Evolutionary conservation across 2,888 invertebrate genomes (phyloP).

Genomic region (Amblyjoppa proteus): DNA sequence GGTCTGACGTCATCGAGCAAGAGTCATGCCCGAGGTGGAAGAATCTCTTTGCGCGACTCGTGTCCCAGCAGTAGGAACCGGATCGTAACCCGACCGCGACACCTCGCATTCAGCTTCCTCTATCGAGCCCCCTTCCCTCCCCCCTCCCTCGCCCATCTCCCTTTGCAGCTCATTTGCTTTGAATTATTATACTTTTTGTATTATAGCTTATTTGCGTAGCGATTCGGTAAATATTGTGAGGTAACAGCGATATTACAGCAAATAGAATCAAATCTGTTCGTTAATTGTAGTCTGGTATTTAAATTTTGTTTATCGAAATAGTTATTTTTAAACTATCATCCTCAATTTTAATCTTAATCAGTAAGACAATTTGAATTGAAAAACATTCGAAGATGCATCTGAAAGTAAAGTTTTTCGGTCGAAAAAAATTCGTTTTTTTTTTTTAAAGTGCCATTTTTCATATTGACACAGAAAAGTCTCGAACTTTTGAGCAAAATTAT

Average conservation of each 20-base stretch:
- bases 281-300: background rate
- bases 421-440: no score
- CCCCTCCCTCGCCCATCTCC: background rate
- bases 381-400: no score
- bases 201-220: background rate
- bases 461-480: no score
- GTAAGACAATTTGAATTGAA: no score
- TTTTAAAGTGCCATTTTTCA: no score
- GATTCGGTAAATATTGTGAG: background rate
- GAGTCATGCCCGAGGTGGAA: conserved; percentile 48
- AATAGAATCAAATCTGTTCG: conserved; percentile 6
- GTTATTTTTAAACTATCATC: no score
- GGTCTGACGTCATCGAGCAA: conserved; percentile 60
- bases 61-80: conserved; percentile 58
- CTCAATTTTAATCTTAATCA: no score
- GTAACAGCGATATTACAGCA: background rate
- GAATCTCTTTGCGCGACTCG: conserved; percentile 45
- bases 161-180: conserved; percentile 1
- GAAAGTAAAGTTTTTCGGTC: no score
- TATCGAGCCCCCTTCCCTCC: background rate
- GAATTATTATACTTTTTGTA: background rate
- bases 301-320: background rate
- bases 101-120: conserved; percentile 44
- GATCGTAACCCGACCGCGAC: conserved; percentile 63
- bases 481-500: no score